These are phyloP conservation scores for Unio pictorum DNA, from an alignment of 2,888 invertebrate species.

Conservation along the genomic window DNA sequence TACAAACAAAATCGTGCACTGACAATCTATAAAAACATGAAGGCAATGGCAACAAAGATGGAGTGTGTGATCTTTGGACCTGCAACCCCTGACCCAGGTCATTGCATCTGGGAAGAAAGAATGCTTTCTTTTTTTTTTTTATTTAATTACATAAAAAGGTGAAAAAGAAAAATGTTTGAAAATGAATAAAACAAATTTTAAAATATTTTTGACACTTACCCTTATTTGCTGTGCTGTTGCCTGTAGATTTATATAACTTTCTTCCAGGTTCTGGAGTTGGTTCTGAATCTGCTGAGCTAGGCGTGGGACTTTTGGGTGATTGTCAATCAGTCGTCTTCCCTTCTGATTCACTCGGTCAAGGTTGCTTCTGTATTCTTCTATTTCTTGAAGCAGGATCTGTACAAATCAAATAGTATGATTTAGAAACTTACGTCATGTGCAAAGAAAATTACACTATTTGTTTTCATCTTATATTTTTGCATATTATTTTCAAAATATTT, in stretches of 20 bases:
- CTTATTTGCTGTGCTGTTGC: constrained; percentile 93
- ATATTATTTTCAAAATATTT: neutral
- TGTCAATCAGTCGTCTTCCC: constrained; percentile 87
- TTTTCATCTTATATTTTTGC: neutral
- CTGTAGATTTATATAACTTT: constrained; percentile 91
- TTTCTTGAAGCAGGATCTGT: constrained; percentile 74
- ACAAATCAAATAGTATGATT: constrained; percentile 4
- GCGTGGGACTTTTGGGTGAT: constrained; percentile 78
- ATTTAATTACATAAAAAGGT: neutral
- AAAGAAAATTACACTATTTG: neutral
- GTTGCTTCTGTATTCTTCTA: constrained; percentile 86
- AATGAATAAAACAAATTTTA: constrained; percentile 5
- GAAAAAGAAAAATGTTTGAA: constrained; percentile 6
- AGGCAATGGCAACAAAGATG: constrained; percentile 46
- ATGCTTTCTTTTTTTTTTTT: constrained; percentile 3
- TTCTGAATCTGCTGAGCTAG: constrained; percentile 86
- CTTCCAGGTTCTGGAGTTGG: constrained; percentile 91
- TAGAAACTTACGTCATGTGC: neutral
- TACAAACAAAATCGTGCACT: constrained; percentile 1
- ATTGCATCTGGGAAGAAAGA: neutral
- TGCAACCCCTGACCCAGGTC: constrained; percentile 46
- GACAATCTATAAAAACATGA: constrained; percentile 10
- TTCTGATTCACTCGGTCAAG: constrained; percentile 87
- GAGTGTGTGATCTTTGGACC: constrained; percentile 41
- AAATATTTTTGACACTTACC: constrained; percentile 53